phyloP scores from a whole-genome alignment of 2,113 vertebrate species.

The Phycodurus eques region DNA sequence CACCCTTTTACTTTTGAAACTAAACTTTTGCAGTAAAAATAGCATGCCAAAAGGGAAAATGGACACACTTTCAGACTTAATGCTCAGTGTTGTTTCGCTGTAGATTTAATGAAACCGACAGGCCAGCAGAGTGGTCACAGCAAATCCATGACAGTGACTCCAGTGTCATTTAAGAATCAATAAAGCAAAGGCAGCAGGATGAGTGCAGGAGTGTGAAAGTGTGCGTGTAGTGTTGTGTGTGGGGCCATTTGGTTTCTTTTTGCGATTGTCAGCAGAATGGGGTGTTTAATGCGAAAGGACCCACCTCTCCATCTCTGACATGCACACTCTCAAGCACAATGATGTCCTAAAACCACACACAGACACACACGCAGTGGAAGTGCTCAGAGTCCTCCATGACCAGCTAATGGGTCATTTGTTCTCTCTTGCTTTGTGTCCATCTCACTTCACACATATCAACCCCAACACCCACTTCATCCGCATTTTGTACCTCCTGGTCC shows the following conservation, averaged over 20 bases:
- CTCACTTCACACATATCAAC: conserved; percentile 13
- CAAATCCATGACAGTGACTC: conserved; percentile 64
- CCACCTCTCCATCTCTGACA: conserved; percentile 30
- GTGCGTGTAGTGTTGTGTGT: conserved; percentile 27
- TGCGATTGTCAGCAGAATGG: conserved; percentile 65
- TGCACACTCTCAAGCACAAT: conserved; percentile 3
- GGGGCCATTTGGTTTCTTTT: conserved; percentile 59
- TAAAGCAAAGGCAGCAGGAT: conserved; percentile 52
- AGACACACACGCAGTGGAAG: conserved; percentile 8
- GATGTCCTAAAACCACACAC: background rate
- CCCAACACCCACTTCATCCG: background rate
- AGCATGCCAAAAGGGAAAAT: background rate
- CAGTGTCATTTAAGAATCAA: conserved; percentile 73
- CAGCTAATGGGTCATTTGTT: conserved; percentile 50
- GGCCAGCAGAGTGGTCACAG: conserved; percentile 53
- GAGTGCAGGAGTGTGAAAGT: conserved; percentile 28
- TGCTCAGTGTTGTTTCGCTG: conserved; percentile 10
- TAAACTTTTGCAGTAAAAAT: no score
- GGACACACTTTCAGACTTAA: no score
- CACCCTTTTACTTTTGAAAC: no score
- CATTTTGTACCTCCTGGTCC: background rate
- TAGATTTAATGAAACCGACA: conserved; percentile 46
- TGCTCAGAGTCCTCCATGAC: conserved; percentile 26
- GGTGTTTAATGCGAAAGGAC: conserved; percentile 52
- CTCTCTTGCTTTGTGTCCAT: conserved; percentile 33